Percentiles rank a stretch among this genome's conserved stretches.
Conservation (phyloP, 2,888 invertebrate species). For the Amphipyra tragopoginis region DNA sequence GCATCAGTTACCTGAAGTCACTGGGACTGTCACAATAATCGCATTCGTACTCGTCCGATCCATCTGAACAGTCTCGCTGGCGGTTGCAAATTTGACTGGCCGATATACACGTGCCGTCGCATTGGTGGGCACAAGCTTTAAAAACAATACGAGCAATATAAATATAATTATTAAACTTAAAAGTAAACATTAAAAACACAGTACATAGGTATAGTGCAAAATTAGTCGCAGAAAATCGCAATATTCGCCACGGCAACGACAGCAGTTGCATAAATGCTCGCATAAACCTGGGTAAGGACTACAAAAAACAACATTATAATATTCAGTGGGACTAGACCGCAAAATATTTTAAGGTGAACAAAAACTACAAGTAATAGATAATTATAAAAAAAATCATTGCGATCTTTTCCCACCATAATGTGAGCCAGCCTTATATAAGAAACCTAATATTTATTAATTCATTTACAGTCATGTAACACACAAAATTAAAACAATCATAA, state of each 20-base stretch:
- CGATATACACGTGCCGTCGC: slow-evolving; percentile 91
- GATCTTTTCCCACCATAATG: background rate
- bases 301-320: background rate
- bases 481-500: background rate
- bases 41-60: slow-evolving; percentile 88
- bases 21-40: slow-evolving; percentile 72
- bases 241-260: slow-evolving; percentile 27
- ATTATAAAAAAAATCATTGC: background rate
- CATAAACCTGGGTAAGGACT: slow-evolving; percentile 1
- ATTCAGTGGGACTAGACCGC: slow-evolving; percentile 3
- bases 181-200: slow-evolving; percentile 31
- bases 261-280: slow-evolving; percentile 23
- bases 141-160: slow-evolving; percentile 70
- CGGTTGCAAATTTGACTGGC: slow-evolving; percentile 90
- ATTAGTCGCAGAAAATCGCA: slow-evolving; percentile 21
- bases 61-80: slow-evolving; percentile 90
- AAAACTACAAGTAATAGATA: background rate
- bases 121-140: slow-evolving; percentile 77
- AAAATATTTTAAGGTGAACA: background rate
- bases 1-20: slow-evolving; percentile 81
- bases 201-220: background rate
- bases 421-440: slow-evolving; percentile 27
- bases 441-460: no score
- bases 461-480: no score
- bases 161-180: slow-evolving; percentile 28